These are phyloP conservation scores for Dorcus parallelipipedus DNA, from an alignment of 2,888 invertebrate species.

Conservation along the genomic window DNA sequence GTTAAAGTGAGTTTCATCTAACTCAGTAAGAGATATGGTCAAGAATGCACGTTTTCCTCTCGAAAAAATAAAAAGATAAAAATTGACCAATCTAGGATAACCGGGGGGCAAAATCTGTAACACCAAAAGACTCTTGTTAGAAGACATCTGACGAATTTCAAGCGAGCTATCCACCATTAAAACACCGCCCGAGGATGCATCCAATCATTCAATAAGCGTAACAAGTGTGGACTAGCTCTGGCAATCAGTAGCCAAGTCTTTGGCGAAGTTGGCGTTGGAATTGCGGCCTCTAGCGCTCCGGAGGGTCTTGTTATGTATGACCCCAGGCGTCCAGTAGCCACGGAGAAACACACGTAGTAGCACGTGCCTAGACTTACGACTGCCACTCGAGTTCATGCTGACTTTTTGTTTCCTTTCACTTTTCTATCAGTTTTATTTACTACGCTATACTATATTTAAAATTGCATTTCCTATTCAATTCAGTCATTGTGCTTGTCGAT, in stretches of 20 bases:
- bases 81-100: slow-evolving; percentile 6
- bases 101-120: slow-evolving; percentile 25
- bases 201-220: slow-evolving; percentile 43
- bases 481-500: too few species aligned
- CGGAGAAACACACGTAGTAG: slow-evolving; percentile 35
- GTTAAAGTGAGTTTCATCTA: too few species aligned
- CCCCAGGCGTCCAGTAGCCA: slow-evolving; percentile 36
- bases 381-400: slow-evolving; percentile 31
- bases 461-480: too few species aligned
- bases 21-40: background rate
- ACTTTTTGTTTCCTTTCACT: slow-evolving; percentile 34
- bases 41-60: background rate
- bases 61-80: slow-evolving; percentile 2
- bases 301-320: slow-evolving; percentile 41
- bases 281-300: slow-evolving; percentile 30
- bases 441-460: background rate
- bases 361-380: slow-evolving; percentile 41
- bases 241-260: slow-evolving; percentile 36
- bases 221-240: slow-evolving; percentile 26
- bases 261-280: slow-evolving; percentile 23
- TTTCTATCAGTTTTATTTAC: slow-evolving; percentile 22
- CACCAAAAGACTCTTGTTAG: slow-evolving; percentile 27
- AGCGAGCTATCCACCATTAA: slow-evolving; percentile 42
- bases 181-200: slow-evolving; percentile 37
- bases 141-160: slow-evolving; percentile 39